A percentile compares a stretch with the other conserved stretches of the same genome.
phyloP scores from a whole-genome alignment of 2,888 invertebrate genomes.

The Conops quadrifasciatus region DNA sequence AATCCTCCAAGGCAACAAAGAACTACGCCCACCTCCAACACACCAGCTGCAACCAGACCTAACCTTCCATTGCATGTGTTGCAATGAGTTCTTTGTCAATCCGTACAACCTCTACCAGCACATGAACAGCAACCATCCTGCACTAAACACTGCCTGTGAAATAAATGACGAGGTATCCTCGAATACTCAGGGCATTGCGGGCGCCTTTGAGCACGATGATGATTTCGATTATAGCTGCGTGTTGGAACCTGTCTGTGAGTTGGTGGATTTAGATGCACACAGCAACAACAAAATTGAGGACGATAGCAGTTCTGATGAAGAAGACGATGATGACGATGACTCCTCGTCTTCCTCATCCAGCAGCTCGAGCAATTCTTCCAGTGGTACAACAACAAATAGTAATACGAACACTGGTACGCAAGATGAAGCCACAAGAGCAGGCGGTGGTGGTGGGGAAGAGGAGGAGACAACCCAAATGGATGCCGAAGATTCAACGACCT shows the following conservation, averaged over 20 bases:
- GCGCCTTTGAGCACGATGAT: slow-evolving; percentile 46
- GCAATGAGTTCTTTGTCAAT: slow-evolving; percentile 60
- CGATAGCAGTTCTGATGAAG: slow-evolving; percentile 49
- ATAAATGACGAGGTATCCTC: not conserved
- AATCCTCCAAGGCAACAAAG: slow-evolving; percentile 47
- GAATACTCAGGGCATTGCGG: slow-evolving; percentile 31
- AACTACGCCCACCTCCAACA: slow-evolving; percentile 28
- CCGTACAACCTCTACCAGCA: slow-evolving; percentile 61
- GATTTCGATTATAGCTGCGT: slow-evolving; percentile 61
- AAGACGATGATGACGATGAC: slow-evolving; percentile 47
- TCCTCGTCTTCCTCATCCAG: slow-evolving; percentile 46
- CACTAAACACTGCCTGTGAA: slow-evolving; percentile 37
- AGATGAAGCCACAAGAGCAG: slow-evolving; percentile 36
- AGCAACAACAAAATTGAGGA: slow-evolving; percentile 45
- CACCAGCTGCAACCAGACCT: slow-evolving; percentile 58
- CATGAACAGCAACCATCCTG: slow-evolving; percentile 60
- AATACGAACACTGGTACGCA: slow-evolving; percentile 49
- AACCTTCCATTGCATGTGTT: slow-evolving; percentile 65
- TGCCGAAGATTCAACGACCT: slow-evolving; percentile 30
- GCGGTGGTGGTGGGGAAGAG: not conserved
- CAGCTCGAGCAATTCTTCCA: slow-evolving; percentile 40
- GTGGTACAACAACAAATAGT: slow-evolving; percentile 38
- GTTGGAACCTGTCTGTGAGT: slow-evolving; percentile 62
- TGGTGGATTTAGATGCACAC: slow-evolving; percentile 42
- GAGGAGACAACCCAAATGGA: slow-evolving; percentile 35